A percentile compares a stretch with the other conserved stretches of the same genome.
Evolutionary conservation across 2,888 invertebrate genomes (phyloP).

Genomic region (Pristionchus mayeri): DNA sequence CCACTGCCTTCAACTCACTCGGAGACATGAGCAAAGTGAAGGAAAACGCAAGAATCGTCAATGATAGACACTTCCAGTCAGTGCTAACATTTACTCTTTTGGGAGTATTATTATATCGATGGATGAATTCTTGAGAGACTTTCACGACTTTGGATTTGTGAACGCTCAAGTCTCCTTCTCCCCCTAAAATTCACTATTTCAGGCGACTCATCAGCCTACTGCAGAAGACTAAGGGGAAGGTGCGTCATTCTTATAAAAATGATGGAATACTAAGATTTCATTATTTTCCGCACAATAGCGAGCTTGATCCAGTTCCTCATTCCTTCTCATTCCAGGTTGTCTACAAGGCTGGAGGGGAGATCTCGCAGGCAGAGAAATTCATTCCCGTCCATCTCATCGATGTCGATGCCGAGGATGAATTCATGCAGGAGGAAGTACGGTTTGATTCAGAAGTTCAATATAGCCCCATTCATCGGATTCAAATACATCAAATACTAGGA

Average conservation of each 20-base stretch:
- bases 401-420: conserved; percentile 18
- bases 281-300: too few species aligned
- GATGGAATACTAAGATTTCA: too few species aligned
- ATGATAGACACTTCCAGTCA: conserved; percentile 56
- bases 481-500: conserved; percentile 65
- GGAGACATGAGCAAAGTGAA: conserved; percentile 70
- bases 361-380: neutral
- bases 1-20: conserved; percentile 61
- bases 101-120: too few species aligned
- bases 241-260: too few species aligned
- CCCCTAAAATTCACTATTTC: too few species aligned
- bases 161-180: too few species aligned
- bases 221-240: conserved; percentile 45
- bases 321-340: neutral
- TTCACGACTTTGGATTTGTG: too few species aligned
- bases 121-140: too few species aligned
- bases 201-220: conserved; percentile 23
- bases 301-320: too few species aligned
- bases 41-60: conserved; percentile 66
- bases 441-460: too few species aligned
- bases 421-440: conserved; percentile 45
- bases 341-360: conserved; percentile 39
- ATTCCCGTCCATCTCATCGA: conserved; percentile 41
- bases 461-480: neutral
- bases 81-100: too few species aligned